phyloP scores from a whole-genome alignment of 2,888 invertebrate species.

The Erebia epiphron region DNA sequence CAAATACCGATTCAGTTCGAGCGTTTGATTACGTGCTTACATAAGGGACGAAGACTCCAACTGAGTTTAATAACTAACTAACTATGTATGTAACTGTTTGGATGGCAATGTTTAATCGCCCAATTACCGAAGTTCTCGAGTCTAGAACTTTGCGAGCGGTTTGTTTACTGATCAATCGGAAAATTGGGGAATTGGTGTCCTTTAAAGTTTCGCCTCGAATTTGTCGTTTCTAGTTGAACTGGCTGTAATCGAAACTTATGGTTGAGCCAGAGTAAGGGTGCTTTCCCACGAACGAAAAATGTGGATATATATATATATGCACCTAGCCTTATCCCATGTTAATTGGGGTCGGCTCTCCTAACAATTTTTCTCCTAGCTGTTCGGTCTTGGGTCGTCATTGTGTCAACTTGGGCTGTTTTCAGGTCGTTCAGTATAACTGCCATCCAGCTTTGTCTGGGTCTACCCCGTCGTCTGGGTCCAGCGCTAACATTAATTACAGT shows the following conservation, averaged over 20 bases:
- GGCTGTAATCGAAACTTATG: neutral
- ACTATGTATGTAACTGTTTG: conserved; percentile 26
- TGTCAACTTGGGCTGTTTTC: too few species aligned
- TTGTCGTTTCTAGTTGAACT: conserved; percentile 7
- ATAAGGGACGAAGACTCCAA: conserved; percentile 7
- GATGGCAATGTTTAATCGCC: conserved; percentile 31
- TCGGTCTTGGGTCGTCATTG: too few species aligned
- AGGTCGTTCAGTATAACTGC: too few species aligned
- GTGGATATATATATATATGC: neutral
- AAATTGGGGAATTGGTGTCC: conserved; percentile 35
- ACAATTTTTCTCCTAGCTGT: too few species aligned
- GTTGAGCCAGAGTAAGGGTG: neutral
- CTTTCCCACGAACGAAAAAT: neutral
- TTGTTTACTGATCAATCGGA: conserved; percentile 35
- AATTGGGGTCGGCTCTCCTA: too few species aligned
- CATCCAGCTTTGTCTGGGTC: too few species aligned
- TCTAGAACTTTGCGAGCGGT: conserved; percentile 10
- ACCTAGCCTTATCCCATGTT: too few species aligned
- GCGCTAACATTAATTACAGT: too few species aligned
- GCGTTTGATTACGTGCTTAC: conserved; percentile 1
- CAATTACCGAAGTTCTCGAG: conserved; percentile 30
- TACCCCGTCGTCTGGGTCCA: too few species aligned
- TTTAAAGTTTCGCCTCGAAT: conserved; percentile 21
- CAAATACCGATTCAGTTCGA: neutral
- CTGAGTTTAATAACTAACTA: conserved; percentile 27